Percentiles rank a stretch among this genome's conserved stretches.
Evolutionary conservation across 1,140 invertebrate genomes (phyloP).

Genomic region (Anastrepha obliqua): DNA sequence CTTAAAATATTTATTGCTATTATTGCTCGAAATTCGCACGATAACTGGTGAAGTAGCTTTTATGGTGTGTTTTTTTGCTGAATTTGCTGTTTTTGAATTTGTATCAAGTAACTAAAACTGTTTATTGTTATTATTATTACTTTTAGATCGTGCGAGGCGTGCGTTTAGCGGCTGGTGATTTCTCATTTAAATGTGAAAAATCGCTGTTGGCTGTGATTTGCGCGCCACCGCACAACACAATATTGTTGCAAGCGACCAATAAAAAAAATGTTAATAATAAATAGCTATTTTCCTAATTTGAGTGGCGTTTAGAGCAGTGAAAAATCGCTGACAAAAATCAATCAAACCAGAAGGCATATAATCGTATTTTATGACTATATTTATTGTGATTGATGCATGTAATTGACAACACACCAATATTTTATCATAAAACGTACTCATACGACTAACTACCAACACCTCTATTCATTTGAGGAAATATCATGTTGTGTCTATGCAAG

Average conservation of each 20-base stretch:
- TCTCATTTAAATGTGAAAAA: constrained; percentile 5
- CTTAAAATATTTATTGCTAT: too few relatives aligned
- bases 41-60: too few relatives aligned
- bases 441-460: background rate
- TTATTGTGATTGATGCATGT: constrained; percentile 32
- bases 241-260: background rate
- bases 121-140: background rate
- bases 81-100: background rate
- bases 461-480: background rate
- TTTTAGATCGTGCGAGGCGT: constrained; percentile 3
- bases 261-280: background rate
- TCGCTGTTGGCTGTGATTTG: constrained; percentile 42
- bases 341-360: background rate
- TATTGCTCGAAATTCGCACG: background rate
- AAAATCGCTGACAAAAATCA: background rate
- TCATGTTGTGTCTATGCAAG: background rate
- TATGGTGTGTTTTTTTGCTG: background rate
- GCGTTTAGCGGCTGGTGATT: background rate
- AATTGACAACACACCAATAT: background rate
- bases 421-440: background rate
- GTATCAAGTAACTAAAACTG: background rate
- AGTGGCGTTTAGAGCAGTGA: background rate
- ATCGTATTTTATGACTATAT: constrained; percentile 36
- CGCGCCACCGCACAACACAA: background rate
- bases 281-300: background rate